These are phyloP conservation scores for Eira barbara DNA, from an alignment of 2,113 vertebrate genomes.

Conservation along the genomic window DNA sequence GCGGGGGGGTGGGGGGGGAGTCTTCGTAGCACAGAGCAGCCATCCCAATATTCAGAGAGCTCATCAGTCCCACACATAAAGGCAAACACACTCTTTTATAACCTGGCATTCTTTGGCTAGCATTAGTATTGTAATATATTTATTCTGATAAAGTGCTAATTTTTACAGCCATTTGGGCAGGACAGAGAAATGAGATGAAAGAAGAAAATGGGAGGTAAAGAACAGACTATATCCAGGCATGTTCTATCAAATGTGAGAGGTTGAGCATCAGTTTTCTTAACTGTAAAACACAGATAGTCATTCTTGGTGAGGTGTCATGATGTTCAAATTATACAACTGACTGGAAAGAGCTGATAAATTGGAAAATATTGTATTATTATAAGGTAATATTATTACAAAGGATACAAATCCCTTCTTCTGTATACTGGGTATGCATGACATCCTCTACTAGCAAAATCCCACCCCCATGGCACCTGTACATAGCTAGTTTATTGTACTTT, in stretches of 20 bases:
- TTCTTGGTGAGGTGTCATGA: background rate
- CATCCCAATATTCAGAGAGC: background rate
- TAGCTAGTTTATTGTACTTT: background rate
- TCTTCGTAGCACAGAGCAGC: background rate
- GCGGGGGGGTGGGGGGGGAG: too few relatives aligned
- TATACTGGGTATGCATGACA: accelerated
- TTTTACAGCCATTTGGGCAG: background rate
- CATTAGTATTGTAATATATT: background rate
- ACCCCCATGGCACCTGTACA: background rate
- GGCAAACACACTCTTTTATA: background rate
- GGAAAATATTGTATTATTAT: background rate
- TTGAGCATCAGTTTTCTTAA: background rate
- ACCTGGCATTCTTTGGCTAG: background rate
- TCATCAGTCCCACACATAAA: background rate
- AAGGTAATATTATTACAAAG: background rate
- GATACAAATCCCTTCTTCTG: background rate
- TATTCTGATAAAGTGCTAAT: background rate
- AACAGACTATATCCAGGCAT: background rate
- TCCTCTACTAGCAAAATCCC: background rate
- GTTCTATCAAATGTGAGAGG: background rate
- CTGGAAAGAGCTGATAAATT: background rate
- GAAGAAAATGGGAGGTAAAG: background rate
- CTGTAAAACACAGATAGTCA: background rate
- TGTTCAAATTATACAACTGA: background rate
- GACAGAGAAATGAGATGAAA: background rate